A percentile compares a stretch with the other conserved stretches of the same genome.
Conservation (phyloP, 2,797 vertebrate species). For the Yasuhikotakia modesta region DNA sequence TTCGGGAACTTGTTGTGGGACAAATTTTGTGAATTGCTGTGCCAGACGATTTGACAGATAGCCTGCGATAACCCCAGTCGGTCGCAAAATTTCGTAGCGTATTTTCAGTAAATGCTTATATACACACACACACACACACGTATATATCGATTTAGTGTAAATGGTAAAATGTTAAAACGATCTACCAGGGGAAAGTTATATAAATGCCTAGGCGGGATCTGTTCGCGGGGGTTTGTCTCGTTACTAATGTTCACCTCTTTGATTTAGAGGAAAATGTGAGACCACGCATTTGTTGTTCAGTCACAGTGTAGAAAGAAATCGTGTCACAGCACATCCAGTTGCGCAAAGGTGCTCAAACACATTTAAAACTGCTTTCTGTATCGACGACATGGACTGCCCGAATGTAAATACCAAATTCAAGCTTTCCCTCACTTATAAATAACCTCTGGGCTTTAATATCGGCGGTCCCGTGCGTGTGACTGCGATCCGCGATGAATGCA, state of each 20-base stretch:
- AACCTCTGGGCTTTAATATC: background rate
- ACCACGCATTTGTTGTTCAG: constrained; percentile 21
- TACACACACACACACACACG: no score
- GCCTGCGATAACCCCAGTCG: constrained; percentile 4
- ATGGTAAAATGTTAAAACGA: background rate
- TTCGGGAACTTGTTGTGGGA: constrained; percentile 52
- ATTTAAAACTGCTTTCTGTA: constrained; percentile 49
- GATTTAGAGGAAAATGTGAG: constrained; percentile 15
- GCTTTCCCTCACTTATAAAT: background rate
- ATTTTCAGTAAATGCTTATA: no score
- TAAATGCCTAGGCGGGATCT: constrained; percentile 21
- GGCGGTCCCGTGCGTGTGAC: background rate
- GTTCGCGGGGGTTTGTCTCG: background rate
- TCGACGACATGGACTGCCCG: constrained; percentile 15
- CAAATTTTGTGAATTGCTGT: constrained; percentile 45
- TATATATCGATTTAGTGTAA: no score
- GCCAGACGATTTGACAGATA: constrained; percentile 30
- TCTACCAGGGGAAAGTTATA: constrained; percentile 18
- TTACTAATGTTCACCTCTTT: constrained; percentile 2
- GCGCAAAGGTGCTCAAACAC: constrained; percentile 43
- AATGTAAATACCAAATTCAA: background rate
- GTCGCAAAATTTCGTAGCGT: no score
- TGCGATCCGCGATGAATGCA: constrained; percentile 3
- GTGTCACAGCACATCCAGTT: constrained; percentile 41
- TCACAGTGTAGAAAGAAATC: constrained; percentile 29